Evolutionary conservation across 2,113 vertebrate species (phyloP).

Genomic region (Peromyscus polionotus): DNA sequence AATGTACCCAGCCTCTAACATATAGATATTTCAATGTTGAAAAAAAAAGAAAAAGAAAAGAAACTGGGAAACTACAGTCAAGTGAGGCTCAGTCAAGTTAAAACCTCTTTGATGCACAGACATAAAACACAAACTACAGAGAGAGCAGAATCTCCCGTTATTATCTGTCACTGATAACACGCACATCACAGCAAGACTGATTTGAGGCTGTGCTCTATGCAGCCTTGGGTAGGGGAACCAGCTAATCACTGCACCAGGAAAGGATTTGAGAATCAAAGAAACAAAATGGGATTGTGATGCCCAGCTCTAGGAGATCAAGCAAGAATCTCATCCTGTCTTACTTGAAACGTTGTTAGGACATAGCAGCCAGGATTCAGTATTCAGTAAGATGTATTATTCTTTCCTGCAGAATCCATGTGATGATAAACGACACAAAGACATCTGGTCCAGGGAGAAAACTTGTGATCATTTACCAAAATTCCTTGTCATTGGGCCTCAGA

Average conservation of each 20-base stretch:
- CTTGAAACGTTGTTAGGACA: background rate
- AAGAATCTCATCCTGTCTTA: background rate
- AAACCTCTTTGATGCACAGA: background rate
- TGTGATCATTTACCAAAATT: slow-evolving; percentile 91
- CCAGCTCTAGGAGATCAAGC: background rate
- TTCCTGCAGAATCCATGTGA: slow-evolving; percentile 89
- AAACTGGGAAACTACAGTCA: background rate
- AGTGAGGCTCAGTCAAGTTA: background rate
- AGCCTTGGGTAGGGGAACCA: background rate
- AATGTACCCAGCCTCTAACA: background rate
- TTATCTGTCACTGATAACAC: background rate
- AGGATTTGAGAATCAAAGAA: background rate
- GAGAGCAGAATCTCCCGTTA: background rate
- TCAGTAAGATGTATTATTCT: background rate
- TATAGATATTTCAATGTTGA: background rate
- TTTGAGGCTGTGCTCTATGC: background rate
- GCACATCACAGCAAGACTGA: background rate
- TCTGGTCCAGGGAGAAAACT: slow-evolving; percentile 92
- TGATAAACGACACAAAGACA: slow-evolving; percentile 90
- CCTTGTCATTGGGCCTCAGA: slow-evolving; percentile 91
- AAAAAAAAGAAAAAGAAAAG: background rate
- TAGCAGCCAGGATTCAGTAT: background rate
- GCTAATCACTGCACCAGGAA: background rate
- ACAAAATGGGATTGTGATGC: background rate
- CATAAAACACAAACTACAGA: background rate